Base-by-base conservation (phyloP, 2,113 vertebrate genomes). In the Syngnathus floridae region DNA sequence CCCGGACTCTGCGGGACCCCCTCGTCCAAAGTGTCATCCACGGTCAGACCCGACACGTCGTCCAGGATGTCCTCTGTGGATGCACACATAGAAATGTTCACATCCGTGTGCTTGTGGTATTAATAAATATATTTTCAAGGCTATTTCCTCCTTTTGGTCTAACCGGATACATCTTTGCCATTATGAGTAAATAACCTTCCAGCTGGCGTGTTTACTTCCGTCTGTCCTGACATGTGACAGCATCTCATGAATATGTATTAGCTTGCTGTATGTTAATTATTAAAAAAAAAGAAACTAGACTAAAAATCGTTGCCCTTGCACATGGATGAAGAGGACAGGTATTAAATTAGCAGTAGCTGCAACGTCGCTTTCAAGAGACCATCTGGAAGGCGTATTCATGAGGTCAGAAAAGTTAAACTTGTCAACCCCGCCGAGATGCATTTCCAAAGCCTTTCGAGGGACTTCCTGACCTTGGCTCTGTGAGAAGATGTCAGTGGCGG, bases 381-480 rank as follows among this genome's bases (percentile, higher is more conserved):
- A 51, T 21, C 19, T 51, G 17, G 48, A 51, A 51, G 46, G 17
- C 19, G 16, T 13, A n/a, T 49, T 49, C 4, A n/a, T 1, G n/a
- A 49, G 48, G 48, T 51, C 48, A 51, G 19, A 51, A 21, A 46
- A 51, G 21, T 51, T 21, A 7, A 21, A 21, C 48, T 31, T 31
- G 26, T 31, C 26, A 31, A 31, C 26, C 3, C 26, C 26, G 2
- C 26, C 26, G 3, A 9, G 40, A 41, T 11, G 8, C 40, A 41
- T 41, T 41, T 40, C 10, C 38, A 40, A 40, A 40, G 37, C 37
- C 5, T 38, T 45, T 45, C 16, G 43, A 45, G 11, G 8, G 19
- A 21, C 48, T n/a, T 58, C 37, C 67, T 71, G 87, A 98, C 97
- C 95, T 91, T 95, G 92, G 85, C 72, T 91, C 80, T 88, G 79